Conservation (phyloP, 1,140 invertebrate genomes). For the Drosophila tani region DNA sequence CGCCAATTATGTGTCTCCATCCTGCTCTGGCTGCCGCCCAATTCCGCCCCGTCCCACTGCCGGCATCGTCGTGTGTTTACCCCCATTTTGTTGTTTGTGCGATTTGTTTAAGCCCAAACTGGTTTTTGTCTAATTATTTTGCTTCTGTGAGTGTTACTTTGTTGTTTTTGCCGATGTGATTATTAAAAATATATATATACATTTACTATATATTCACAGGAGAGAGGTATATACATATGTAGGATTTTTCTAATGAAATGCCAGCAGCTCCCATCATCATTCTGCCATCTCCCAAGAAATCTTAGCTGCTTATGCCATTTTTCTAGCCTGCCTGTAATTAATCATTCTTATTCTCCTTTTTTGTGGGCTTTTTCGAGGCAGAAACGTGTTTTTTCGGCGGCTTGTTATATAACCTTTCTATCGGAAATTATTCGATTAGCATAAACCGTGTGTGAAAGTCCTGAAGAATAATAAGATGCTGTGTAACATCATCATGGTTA, state of each 20-base stretch:
- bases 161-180: slow-evolving; percentile 57
- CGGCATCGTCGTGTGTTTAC: slow-evolving; percentile 33
- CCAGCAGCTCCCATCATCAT: slow-evolving; percentile 48
- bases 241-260: slow-evolving; percentile 67
- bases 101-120: slow-evolving; percentile 68
- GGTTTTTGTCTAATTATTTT: slow-evolving; percentile 82
- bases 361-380: slow-evolving; percentile 29
- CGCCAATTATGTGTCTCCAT: slow-evolving; percentile 72
- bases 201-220: slow-evolving; percentile 26
- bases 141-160: slow-evolving; percentile 38
- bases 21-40: slow-evolving; percentile 30
- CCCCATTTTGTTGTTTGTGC: slow-evolving; percentile 55
- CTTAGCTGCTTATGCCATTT: slow-evolving; percentile 72
- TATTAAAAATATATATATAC: slow-evolving; percentile 59
- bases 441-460: slow-evolving; percentile 54
- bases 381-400: slow-evolving; percentile 56
- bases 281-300: slow-evolving; percentile 43
- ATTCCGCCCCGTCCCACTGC: slow-evolving; percentile 12
- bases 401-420: slow-evolving; percentile 72
- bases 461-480: slow-evolving; percentile 34
- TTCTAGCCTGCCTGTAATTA: slow-evolving; percentile 74
- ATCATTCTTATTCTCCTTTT: slow-evolving; percentile 50
- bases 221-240: slow-evolving; percentile 20
- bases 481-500: slow-evolving; percentile 71
- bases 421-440: slow-evolving; percentile 47